Evolutionary conservation across 2,888 invertebrate species (phyloP).

Genomic region (Junonia oenone): DNA sequence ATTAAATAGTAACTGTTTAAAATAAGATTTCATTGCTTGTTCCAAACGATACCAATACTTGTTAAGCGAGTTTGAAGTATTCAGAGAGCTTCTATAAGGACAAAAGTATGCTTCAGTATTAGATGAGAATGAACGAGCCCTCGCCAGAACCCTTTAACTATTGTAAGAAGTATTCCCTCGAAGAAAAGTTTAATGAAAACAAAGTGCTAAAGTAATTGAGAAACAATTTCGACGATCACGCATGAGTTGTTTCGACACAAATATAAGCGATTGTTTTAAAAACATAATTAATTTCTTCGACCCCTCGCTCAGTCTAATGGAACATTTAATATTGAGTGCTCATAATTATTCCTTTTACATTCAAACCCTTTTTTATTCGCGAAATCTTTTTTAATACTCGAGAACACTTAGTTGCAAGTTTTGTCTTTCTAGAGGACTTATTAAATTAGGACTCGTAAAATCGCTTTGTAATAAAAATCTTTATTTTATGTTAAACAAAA

Average conservation of each 20-base stretch:
- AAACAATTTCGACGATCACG: conserved; percentile 75
- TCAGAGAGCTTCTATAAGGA: conserved; percentile 10
- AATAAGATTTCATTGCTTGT: background rate
- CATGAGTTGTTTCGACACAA: conserved; percentile 71
- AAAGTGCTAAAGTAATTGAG: conserved; percentile 73
- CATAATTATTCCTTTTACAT: conserved; percentile 75
- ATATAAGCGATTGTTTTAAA: conserved; percentile 77
- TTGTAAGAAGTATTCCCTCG: conserved; percentile 36
- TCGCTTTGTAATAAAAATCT: conserved; percentile 34
- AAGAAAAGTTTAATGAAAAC: conserved; percentile 71
- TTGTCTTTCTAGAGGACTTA: conserved; percentile 40
- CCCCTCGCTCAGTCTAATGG: conserved; percentile 70
- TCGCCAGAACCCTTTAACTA: conserved; percentile 29
- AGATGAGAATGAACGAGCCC: conserved; percentile 25
- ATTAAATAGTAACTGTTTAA: too few species aligned
- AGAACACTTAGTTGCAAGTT: conserved; percentile 49
- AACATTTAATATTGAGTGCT: conserved; percentile 79
- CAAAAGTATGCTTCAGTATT: conserved; percentile 20
- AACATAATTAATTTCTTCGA: conserved; percentile 76
- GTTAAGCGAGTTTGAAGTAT: background rate
- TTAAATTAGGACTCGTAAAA: conserved; percentile 32
- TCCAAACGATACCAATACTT: background rate
- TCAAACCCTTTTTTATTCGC: conserved; percentile 62
- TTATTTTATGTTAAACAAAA: conserved; percentile 34
- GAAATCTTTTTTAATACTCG: conserved; percentile 62